Conservation (phyloP, 2,113 vertebrate genomes). For the Dipodomys spectabilis region DNA sequence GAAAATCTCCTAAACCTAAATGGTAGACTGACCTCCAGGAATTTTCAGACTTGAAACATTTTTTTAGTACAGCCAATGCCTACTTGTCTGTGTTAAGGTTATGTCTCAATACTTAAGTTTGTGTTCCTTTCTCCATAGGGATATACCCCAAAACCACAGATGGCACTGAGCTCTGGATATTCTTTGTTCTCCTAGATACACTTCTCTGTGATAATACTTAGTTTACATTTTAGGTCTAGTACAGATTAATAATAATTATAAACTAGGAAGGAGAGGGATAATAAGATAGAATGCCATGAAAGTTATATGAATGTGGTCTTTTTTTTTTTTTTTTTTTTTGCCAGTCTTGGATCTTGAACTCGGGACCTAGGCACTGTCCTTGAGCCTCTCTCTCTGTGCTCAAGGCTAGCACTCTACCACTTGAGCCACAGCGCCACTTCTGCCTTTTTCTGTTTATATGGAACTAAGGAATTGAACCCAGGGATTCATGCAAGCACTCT, state of each 20-base stretch:
- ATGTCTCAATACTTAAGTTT: background rate
- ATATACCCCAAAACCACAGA: background rate
- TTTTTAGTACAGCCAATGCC: background rate
- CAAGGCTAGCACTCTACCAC: too few species aligned
- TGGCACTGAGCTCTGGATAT: background rate
- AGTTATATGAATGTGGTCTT: too few species aligned
- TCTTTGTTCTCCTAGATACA: background rate
- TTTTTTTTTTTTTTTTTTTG: too few species aligned
- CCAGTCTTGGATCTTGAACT: too few species aligned
- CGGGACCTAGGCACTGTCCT: too few species aligned
- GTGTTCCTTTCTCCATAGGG: too few species aligned
- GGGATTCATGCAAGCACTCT: too few species aligned
- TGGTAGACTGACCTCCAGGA: background rate
- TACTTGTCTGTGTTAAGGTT: background rate
- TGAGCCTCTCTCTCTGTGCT: too few species aligned
- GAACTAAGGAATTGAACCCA: too few species aligned
- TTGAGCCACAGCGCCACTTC: too few species aligned
- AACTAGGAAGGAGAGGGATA: background rate
- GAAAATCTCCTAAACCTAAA: background rate
- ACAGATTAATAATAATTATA: background rate
- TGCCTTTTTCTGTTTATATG: too few species aligned
- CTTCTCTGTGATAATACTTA: background rate
- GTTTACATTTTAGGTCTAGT: background rate
- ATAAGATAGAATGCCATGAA: background rate
- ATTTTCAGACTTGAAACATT: background rate